phyloP scores from a whole-genome alignment of 2,888 invertebrate genomes.

The Idaea biselata region DNA sequence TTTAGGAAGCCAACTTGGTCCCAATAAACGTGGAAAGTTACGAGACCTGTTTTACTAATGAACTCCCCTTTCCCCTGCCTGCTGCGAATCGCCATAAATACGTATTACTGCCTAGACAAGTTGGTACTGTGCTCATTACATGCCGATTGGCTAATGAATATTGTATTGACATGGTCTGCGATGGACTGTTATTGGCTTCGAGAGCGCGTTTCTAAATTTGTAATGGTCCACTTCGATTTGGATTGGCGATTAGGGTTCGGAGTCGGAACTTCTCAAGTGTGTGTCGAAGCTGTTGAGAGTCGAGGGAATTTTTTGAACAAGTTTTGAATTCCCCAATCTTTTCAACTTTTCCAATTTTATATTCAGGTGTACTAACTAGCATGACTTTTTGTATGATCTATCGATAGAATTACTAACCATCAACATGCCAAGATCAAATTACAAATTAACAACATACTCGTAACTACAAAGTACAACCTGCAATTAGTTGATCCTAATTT shows the following conservation, averaged over 20 bases:
- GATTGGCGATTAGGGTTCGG: neutral
- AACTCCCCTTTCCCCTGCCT: constrained; percentile 30
- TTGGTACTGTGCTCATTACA: constrained; percentile 17
- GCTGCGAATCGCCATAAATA: constrained; percentile 29
- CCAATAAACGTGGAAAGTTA: constrained; percentile 51
- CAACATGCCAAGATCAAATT: neutral
- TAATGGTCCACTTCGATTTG: neutral
- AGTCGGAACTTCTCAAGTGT: neutral
- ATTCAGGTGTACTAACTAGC: neutral
- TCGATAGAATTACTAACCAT: neutral
- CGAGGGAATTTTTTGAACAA: neutral
- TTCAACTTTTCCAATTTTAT: neutral
- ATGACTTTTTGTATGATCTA: neutral
- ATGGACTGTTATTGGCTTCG: constrained; percentile 1
- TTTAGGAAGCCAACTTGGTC: constrained; percentile 45
- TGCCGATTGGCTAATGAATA: constrained; percentile 16
- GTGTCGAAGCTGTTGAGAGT: constrained; percentile 16
- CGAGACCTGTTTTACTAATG: constrained; percentile 53
- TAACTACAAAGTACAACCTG: neutral
- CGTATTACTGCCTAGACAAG: constrained; percentile 25
- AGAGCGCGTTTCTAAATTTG: neutral
- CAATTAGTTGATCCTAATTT: neutral
- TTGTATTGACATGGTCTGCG: neutral
- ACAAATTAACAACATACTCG: neutral
- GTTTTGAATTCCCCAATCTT: neutral